Evolutionary conservation across 2,888 invertebrate genomes (phyloP), one percentile per base, ranked within the genome.

Genomic region (Eudasyphora cyanicolor): DNA sequence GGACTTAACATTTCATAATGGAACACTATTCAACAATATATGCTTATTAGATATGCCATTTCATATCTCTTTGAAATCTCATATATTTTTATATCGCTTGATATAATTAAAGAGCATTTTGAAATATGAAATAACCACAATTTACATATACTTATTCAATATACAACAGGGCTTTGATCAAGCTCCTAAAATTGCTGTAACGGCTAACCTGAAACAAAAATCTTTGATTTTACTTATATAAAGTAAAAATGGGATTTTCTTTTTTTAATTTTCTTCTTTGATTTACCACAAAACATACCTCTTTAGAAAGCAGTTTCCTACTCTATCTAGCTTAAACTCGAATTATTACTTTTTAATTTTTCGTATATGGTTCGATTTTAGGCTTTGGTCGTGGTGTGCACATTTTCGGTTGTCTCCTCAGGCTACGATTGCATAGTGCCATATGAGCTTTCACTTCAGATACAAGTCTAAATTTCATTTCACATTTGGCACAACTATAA

Each of bases 401-500:
- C 21, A 64, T 64, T 60, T 76, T 75, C 12, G 64, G 73, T 1
- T 74, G 69, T 29, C 60, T 32, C 38, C 49, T 76, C 2, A 12
- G 8, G 7, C 3, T 21, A 10, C 64, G 42, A 35, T 76, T 78
- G 24, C 85, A 85, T 19, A 60, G 0, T 14, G 14, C 8, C 80
- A 84, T 79, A 79, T 85, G 85, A 45, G 49, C 57, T 24, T 82
- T 54, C 29, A 82, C 73, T 35, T 82, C 80, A 0, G 19, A 17
- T 5, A 21, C 76, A 19, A 57, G 57, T 14, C 69, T 73, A 70
- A 82, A 84, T 32, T 78, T 64, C 32, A 62, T 8, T 21, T 70
- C 75, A 74, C 84, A 85, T 67, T 78, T 80, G 0, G 35, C 76
- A 78, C 84, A 85, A 29, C 57, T 73, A 54, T 78, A 82, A n/a